A percentile compares a stretch with the other conserved stretches of the same genome.
Evolutionary conservation across 2,888 invertebrate species (phyloP).

Genomic region (Mermis nigrescens): DNA sequence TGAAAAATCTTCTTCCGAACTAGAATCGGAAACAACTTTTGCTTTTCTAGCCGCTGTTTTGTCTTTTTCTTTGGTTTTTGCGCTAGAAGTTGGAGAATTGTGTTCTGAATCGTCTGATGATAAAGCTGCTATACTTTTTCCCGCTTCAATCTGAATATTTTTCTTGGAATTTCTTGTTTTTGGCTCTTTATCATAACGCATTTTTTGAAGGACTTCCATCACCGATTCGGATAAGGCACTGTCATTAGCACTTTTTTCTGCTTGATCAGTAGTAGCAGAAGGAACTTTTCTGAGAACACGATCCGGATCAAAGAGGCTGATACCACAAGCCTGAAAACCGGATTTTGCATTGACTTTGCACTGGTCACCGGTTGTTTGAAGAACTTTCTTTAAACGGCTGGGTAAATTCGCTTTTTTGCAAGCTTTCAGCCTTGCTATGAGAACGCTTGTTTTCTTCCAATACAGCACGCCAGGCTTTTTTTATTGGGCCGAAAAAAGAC

Average conservation of each 20-base stretch:
- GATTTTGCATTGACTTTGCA: not conserved
- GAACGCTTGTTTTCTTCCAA: not conserved
- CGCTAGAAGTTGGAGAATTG: too few relatives aligned
- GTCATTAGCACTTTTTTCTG: not conserved
- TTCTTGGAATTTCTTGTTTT: not conserved
- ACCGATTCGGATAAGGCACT: not conserved
- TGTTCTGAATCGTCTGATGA: too few relatives aligned
- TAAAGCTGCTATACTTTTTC: too few relatives aligned
- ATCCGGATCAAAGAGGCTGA: not conserved
- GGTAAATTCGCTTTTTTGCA: not conserved
- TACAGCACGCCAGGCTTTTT: conserved; percentile 19
- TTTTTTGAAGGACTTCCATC: not conserved
- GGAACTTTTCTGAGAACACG: not conserved
- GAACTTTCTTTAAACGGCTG: not conserved
- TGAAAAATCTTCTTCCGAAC: not conserved
- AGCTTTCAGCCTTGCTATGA: not conserved
- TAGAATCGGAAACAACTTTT: too few relatives aligned
- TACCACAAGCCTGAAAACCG: not conserved
- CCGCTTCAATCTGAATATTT: too few relatives aligned
- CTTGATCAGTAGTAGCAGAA: not conserved
- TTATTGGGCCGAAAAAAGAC: conserved; percentile 28
- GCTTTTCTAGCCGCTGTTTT: too few relatives aligned
- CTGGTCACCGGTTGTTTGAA: not conserved
- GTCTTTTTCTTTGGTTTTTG: too few relatives aligned
- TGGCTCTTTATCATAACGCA: not conserved